Percentiles rank a stretch among this genome's conserved stretches.
Conservation (phyloP, 2,888 invertebrate species). For the Hylaea fasciaria region DNA sequence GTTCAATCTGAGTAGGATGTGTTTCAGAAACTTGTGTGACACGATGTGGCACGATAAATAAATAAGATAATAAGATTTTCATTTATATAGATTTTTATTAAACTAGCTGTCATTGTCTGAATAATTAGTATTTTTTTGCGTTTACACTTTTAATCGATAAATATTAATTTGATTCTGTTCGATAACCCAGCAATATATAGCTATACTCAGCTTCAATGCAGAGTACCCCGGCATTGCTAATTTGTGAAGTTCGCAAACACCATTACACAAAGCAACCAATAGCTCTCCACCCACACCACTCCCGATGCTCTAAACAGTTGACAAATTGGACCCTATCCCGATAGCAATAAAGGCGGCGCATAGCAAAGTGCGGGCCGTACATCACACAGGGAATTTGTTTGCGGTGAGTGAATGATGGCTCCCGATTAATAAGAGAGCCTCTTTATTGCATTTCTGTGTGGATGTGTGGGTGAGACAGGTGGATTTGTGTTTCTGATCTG, state of each 20-base stretch:
- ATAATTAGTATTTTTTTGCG: too few relatives aligned
- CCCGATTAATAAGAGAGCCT: constrained; percentile 62
- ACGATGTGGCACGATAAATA: too few relatives aligned
- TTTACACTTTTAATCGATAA: too few relatives aligned
- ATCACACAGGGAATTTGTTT: constrained; percentile 67
- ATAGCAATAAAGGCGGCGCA: constrained; percentile 54
- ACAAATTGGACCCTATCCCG: constrained; percentile 38
- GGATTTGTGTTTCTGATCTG: constrained; percentile 22
- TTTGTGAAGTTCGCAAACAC: not conserved
- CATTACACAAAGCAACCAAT: not conserved
- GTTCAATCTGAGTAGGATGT: not conserved
- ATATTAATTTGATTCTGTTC: too few relatives aligned
- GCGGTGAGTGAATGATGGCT: constrained; percentile 62
- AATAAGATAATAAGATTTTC: too few relatives aligned
- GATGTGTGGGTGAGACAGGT: constrained; percentile 36
- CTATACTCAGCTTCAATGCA: too few relatives aligned
- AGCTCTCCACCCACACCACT: constrained; percentile 12
- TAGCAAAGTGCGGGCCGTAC: constrained; percentile 57
- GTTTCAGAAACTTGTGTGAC: too few relatives aligned
- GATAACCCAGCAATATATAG: too few relatives aligned
- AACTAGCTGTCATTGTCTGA: too few relatives aligned
- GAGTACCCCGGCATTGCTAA: too few relatives aligned
- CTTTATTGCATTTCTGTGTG: constrained; percentile 59
- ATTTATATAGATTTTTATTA: too few relatives aligned
- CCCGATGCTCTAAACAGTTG: constrained; percentile 27